Percentiles rank a stretch among this genome's conserved stretches.
Evolutionary conservation across 2,113 vertebrate genomes (phyloP).

Genomic region (Etia nguti): DNA sequence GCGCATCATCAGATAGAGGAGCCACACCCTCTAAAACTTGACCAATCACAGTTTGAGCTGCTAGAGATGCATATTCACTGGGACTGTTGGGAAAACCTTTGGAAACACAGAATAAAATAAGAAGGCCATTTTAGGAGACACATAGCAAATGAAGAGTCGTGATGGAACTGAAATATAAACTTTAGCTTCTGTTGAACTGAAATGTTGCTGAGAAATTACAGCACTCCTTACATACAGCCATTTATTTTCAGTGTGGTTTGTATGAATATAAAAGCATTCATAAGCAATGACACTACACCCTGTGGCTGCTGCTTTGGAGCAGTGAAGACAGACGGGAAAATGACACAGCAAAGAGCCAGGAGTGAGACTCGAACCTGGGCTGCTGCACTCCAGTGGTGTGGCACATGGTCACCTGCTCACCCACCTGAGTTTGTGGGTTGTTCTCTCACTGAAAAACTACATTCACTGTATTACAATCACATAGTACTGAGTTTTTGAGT

Average conservation of each 20-base stretch:
- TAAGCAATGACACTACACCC: background rate
- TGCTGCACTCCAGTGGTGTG: background rate
- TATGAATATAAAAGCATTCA: fast-evolving
- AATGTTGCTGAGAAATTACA: background rate
- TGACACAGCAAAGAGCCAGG: background rate
- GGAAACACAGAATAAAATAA: fast-evolving
- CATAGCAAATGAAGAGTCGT: background rate
- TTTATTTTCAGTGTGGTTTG: background rate
- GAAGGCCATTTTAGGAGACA: background rate
- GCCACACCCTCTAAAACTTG: conserved; percentile 79
- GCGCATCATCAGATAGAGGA: conserved; percentile 70
- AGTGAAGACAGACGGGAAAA: background rate
- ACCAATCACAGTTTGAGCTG: conserved; percentile 78
- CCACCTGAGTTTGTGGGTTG: background rate
- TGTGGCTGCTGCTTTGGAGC: background rate
- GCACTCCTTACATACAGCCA: background rate
- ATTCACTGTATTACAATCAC: background rate
- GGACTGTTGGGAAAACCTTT: conserved; percentile 76
- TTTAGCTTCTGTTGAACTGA: background rate
- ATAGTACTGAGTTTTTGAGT: background rate
- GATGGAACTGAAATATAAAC: background rate
- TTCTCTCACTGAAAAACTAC: background rate
- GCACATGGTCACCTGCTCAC: background rate
- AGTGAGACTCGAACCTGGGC: background rate
- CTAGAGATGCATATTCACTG: conserved; percentile 75